These are phyloP conservation scores for Chloropsis hardwickii DNA, from an alignment of 2,113 vertebrate genomes.

Conservation along the genomic window DNA sequence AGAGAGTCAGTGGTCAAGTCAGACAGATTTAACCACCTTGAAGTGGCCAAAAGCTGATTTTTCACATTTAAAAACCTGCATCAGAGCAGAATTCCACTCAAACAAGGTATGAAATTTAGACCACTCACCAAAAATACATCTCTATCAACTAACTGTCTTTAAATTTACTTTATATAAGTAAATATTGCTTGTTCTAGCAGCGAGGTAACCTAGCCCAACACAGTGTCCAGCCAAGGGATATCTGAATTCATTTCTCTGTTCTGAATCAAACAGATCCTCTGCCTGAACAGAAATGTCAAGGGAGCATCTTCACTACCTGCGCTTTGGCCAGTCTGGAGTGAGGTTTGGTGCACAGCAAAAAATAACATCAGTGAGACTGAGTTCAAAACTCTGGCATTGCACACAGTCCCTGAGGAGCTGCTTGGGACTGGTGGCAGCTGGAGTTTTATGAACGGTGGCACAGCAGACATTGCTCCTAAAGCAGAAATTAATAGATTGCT, in stretches of 20 bases:
- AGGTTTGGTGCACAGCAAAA: neutral
- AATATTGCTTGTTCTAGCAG: neutral
- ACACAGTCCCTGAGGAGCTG: neutral
- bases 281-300: neutral
- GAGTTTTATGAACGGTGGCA: neutral
- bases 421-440: neutral
- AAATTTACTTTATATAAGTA: neutral
- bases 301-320: neutral
- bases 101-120: neutral
- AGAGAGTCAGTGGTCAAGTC: neutral
- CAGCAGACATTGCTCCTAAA: neutral
- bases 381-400: neutral
- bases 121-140: neutral
- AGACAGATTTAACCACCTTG: neutral
- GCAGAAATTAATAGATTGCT: neutral
- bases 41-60: neutral
- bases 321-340: too few species aligned
- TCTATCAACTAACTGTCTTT: neutral
- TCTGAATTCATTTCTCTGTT: neutral
- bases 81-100: neutral
- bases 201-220: neutral
- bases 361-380: neutral
- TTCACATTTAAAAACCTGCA: neutral
- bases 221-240: neutral
- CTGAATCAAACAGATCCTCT: neutral